Evolutionary conservation across 2,797 vertebrate species (phyloP).

Genomic region (Poeciliopsis infans): DNA sequence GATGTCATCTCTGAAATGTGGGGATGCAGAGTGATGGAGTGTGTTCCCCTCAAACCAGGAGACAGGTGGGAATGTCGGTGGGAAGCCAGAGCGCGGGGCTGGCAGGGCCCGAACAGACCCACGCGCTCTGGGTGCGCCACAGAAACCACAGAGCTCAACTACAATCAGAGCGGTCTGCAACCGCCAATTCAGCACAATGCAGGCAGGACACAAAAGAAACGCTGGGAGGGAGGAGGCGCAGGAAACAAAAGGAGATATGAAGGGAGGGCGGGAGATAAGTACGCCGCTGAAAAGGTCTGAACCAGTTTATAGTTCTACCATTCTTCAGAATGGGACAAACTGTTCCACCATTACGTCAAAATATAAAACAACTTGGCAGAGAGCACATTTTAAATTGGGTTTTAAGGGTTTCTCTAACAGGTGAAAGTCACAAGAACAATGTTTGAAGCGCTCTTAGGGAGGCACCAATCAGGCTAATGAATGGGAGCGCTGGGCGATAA

Average conservation of each 20-base stretch:
- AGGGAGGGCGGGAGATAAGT: neutral
- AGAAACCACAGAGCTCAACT: conserved; percentile 59
- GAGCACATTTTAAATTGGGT: neutral
- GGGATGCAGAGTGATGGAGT: conserved; percentile 34
- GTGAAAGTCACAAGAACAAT: neutral
- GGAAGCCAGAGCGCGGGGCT: conserved; percentile 58
- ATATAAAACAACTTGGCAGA: neutral
- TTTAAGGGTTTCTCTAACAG: neutral
- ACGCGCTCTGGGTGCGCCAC: conserved; percentile 42
- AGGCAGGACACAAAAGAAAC: conserved; percentile 38
- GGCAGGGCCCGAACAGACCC: conserved; percentile 57
- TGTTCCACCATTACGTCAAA: neutral
- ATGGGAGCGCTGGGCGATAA: neutral
- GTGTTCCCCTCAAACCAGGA: conserved; percentile 34
- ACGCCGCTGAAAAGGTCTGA: neutral
- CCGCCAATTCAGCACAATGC: conserved; percentile 69
- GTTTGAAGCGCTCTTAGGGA: neutral
- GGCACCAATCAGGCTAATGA: neutral
- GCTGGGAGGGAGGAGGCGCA: conserved; percentile 9
- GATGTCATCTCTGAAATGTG: conserved; percentile 59
- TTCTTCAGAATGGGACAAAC: neutral
- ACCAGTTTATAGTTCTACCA: neutral
- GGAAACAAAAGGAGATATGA: conserved; percentile 18
- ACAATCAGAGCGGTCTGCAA: conserved; percentile 54
- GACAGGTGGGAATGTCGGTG: conserved; percentile 71